Percentiles rank a stretch among this genome's conserved stretches.
phyloP scores from a whole-genome alignment of 1,140 invertebrate species.

The Ruditapes philippinarum region DNA sequence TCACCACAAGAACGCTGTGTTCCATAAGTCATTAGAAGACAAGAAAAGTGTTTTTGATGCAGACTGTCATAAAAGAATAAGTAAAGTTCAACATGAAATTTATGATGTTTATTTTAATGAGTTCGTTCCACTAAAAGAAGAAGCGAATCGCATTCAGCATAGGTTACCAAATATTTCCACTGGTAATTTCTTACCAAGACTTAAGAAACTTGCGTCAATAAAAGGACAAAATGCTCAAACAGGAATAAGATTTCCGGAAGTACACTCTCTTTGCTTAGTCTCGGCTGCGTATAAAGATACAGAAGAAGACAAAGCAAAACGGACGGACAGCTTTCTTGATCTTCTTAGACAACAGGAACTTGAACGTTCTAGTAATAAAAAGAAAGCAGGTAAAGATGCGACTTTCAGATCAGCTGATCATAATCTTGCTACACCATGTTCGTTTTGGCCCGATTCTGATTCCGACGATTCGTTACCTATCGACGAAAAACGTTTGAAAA shows the following conservation, averaged over 20 bases:
- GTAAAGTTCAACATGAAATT: conserved; percentile 56
- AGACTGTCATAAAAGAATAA: conserved; percentile 35
- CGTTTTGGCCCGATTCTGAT: conserved; percentile 37
- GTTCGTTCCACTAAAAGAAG: conserved; percentile 50
- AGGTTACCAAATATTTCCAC: conserved; percentile 2
- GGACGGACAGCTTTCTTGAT: conserved; percentile 7
- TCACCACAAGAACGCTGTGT: conserved; percentile 59
- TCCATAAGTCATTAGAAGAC: conserved; percentile 41
- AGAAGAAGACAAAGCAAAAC: not conserved
- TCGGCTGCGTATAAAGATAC: conserved; percentile 1
- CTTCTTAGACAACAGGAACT: conserved; percentile 16
- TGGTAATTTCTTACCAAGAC: not conserved
- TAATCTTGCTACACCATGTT: not conserved
- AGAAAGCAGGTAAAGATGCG: not conserved
- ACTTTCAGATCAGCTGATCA: not conserved
- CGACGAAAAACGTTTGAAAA: conserved; percentile 57
- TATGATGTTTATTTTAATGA: conserved; percentile 61
- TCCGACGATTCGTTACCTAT: conserved; percentile 6
- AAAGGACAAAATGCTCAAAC: not conserved
- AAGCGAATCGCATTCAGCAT: conserved; percentile 28
- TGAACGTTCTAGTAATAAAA: not conserved
- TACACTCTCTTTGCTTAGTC: not conserved
- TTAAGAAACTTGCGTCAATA: conserved; percentile 23
- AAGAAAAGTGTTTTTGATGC: conserved; percentile 38
- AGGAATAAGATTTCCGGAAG: not conserved